Evolutionary conservation across 1,140 invertebrate species (phyloP).

Genomic region (Brachionus plicatilis): DNA sequence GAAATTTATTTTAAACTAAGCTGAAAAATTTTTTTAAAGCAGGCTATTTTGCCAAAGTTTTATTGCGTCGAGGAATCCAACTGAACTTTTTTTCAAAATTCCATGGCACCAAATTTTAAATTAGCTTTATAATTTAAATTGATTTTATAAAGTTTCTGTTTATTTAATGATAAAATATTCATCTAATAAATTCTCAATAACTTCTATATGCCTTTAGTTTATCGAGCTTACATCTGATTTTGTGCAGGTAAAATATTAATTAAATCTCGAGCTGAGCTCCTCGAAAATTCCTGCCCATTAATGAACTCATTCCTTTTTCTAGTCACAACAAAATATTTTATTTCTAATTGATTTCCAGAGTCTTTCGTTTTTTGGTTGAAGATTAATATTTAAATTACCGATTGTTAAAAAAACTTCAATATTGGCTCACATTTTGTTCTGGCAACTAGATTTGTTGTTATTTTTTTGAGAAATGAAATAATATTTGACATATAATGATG

Average conservation of each 20-base stretch:
- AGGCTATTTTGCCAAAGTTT: background rate
- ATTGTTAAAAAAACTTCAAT: background rate
- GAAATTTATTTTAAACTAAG: background rate
- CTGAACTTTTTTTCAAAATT: background rate
- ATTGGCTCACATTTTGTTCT: background rate
- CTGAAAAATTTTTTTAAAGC: background rate
- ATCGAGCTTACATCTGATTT: background rate
- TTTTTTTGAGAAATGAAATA: background rate
- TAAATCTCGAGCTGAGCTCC: background rate
- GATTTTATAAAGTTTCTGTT: constrained; percentile 19
- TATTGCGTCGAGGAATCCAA: background rate
- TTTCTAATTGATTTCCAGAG: background rate
- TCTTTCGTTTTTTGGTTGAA: background rate
- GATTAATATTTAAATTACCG: background rate
- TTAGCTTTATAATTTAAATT: background rate
- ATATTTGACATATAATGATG: background rate
- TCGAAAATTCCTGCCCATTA: background rate
- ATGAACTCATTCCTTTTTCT: background rate
- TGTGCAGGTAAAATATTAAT: background rate
- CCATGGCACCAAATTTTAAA: background rate
- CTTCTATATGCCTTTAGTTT: background rate
- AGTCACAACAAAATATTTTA: background rate
- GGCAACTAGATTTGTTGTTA: background rate
- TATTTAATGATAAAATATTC: constrained; percentile 27
- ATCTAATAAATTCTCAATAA: background rate